Conservation (phyloP, 2,888 invertebrate species). For the Drosophila histrio region DNA sequence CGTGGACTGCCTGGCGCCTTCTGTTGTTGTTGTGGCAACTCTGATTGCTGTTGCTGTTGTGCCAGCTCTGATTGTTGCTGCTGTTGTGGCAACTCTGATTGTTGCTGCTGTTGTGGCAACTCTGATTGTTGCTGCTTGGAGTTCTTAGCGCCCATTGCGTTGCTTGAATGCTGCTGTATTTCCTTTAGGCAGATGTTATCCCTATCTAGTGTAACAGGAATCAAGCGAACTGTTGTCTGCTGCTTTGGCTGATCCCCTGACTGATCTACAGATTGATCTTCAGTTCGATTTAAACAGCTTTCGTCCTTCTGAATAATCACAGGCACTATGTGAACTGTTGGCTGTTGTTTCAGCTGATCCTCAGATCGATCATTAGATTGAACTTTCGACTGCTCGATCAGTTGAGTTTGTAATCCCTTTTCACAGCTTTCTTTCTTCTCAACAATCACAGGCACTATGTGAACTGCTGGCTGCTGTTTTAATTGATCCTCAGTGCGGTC, state of each 20-base stretch:
- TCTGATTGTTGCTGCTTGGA: constrained; percentile 44
- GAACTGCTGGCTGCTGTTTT: constrained; percentile 17
- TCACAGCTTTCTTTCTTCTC: constrained; percentile 1
- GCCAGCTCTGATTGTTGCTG: constrained; percentile 22
- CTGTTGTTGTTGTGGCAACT: constrained; percentile 1
- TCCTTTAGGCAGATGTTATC: neutral
- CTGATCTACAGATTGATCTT: neutral
- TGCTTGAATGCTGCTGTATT: neutral
- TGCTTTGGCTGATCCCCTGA: neutral
- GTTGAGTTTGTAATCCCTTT: neutral
- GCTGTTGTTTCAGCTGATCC: neutral
- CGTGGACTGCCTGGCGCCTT: constrained; percentile 64
- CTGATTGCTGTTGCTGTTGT: constrained; percentile 19
- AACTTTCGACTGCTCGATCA: neutral
- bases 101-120: constrained; percentile 31
- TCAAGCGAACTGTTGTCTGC: constrained; percentile 6
- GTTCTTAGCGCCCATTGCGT: constrained; percentile 66
- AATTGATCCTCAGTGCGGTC: neutral
- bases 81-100: constrained; percentile 13
- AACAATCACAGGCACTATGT: constrained; percentile 30
- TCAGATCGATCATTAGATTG: neutral
- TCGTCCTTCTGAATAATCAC: neutral
- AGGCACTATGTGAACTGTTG: neutral
- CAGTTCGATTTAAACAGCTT: neutral
- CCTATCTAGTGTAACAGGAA: constrained; percentile 19